Percentiles rank a stretch among this genome's conserved stretches.
Evolutionary conservation across 1,140 invertebrate species (phyloP).

Genomic region (Idris sp.): DNA sequence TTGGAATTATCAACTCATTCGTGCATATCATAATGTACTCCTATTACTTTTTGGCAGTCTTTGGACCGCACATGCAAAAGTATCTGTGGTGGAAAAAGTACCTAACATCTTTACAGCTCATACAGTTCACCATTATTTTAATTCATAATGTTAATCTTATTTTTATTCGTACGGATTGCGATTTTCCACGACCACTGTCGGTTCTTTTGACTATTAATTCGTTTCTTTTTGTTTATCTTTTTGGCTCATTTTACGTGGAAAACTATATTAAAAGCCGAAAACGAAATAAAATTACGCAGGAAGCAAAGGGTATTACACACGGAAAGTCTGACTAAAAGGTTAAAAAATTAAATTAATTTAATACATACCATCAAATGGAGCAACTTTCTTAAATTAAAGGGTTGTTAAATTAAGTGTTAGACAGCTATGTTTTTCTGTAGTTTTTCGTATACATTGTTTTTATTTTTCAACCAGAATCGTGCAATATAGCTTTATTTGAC

Average conservation of each 20-base stretch:
- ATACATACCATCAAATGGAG: too few species aligned
- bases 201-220: slow-evolving; percentile 86
- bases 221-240: slow-evolving; percentile 89
- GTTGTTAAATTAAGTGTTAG: too few species aligned
- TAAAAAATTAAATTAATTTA: too few species aligned
- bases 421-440: too few species aligned
- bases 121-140: slow-evolving; percentile 90
- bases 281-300: slow-evolving; percentile 5
- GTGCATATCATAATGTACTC: slow-evolving; percentile 92
- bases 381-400: too few species aligned
- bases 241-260: slow-evolving; percentile 88
- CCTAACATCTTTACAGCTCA: slow-evolving; percentile 89
- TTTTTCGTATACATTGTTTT: too few species aligned
- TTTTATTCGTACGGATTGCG: slow-evolving; percentile 81
- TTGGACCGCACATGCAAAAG: slow-evolving; percentile 89
- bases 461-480: too few species aligned
- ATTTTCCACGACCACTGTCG: slow-evolving; percentile 83
- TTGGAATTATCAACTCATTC: slow-evolving; percentile 91
- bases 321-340: too few species aligned
- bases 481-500: too few species aligned
- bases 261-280: slow-evolving; percentile 79
- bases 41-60: slow-evolving; percentile 89
- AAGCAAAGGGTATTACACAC: too few species aligned
- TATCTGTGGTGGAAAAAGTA: slow-evolving; percentile 96
- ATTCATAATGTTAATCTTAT: slow-evolving; percentile 83